Percentiles rank a stretch among this genome's conserved stretches.
Evolutionary conservation across 2,113 vertebrate species (phyloP).

Genomic region (Arvicanthis niloticus): DNA sequence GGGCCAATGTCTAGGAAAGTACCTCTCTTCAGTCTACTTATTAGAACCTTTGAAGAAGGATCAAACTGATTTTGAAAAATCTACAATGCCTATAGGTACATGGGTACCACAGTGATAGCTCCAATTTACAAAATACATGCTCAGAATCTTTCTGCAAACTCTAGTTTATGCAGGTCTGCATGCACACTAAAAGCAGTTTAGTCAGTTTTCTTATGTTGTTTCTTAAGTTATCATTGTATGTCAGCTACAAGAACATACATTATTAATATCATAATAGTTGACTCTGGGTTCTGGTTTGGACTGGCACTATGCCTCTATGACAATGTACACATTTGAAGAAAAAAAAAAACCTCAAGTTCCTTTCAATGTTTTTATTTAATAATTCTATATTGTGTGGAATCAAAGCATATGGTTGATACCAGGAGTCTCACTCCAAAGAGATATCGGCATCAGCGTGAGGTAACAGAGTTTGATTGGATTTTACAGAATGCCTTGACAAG

Average conservation of each 20-base stretch:
- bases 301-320: not conserved
- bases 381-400: not conserved
- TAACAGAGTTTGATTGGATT: constrained; percentile 25
- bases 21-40: not conserved
- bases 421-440: not conserved
- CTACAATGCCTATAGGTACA: not conserved
- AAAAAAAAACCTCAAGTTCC: not conserved
- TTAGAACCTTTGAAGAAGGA: not conserved
- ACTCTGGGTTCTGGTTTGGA: not conserved
- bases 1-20: not conserved
- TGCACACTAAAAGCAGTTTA: not conserved
- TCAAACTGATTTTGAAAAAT: constrained; percentile 5
- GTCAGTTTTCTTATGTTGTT: not conserved
- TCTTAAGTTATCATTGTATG: not conserved
- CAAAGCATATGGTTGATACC: not conserved
- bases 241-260: not conserved
- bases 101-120: not conserved
- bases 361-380: constrained; percentile 37
- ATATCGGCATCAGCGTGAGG: not conserved
- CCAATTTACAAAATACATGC: not conserved
- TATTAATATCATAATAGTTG: not conserved
- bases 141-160: not conserved
- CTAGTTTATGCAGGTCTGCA: not conserved
- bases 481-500: not conserved
- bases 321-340: not conserved